Percentiles rank a stretch among this genome's conserved stretches.
phyloP scores from a whole-genome alignment of 2,113 vertebrate genomes.

The Archocentrus centrarchus region DNA sequence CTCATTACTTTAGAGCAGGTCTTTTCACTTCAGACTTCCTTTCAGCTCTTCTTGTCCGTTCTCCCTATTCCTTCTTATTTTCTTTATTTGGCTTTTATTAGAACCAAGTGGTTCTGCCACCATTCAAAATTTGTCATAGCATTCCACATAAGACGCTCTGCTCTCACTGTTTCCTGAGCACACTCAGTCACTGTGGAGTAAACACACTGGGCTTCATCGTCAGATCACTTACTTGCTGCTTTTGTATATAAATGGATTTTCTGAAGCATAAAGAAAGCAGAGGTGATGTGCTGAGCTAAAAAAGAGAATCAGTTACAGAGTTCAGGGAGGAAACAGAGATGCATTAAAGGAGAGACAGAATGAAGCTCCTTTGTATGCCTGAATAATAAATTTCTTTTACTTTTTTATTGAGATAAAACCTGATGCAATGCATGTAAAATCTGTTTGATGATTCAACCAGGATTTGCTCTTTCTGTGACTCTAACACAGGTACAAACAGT shows the following conservation, averaged over 20 bases:
- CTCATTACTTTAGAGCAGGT: neutral
- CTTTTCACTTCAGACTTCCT: neutral
- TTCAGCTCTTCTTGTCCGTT: neutral
- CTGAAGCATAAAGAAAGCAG: neutral
- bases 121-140: neutral
- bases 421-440: neutral
- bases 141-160: neutral
- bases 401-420: neutral
- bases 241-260: slow-evolving; percentile 9
- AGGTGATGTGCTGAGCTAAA: neutral
- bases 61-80: neutral
- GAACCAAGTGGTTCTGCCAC: neutral
- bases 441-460: neutral
- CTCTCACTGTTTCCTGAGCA: neutral
- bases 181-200: neutral
- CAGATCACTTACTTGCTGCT: neutral
- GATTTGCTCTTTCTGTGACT: neutral
- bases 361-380: neutral
- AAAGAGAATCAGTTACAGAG: neutral
- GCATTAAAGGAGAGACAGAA: neutral
- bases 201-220: slow-evolving; percentile 8
- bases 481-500: neutral
- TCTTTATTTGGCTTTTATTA: neutral
- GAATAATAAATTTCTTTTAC: neutral
- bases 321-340: neutral